Evolutionary conservation across 2,113 vertebrate species (phyloP), one percentile per base, ranked within the genome.

Genomic region (Holacanthus passer): DNA sequence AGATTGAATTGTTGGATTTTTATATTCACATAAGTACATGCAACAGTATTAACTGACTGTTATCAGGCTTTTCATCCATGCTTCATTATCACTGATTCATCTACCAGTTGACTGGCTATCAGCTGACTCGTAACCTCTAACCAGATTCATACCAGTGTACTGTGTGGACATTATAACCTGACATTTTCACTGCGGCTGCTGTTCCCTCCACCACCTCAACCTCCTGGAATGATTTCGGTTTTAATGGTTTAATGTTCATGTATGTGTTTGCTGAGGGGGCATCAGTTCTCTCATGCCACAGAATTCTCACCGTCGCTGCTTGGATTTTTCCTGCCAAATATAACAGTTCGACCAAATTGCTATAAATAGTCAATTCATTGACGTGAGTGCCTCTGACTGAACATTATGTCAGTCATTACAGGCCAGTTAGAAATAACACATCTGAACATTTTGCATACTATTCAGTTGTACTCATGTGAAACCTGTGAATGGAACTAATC

Each of bases 351-450:
- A 17, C n/a, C 17, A 53, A 39, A 75, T 24, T 20, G 20, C 45
- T 64, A 43, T 55, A 53, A 62, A 62, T 60, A 79, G 19, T 53
- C 19, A 10, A 16, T 27, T 71, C 13, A 27, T 19, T 64, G 47
- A 75, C 10, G 5, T 43, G 2, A 32, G 24, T 31, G 24, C 24
- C 48, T 45, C 50, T 66, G 58, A 52, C 45, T 39, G n/a, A 52
- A 52, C 56, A 20, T 43, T 32, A 1, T 22, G 27, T 65, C 32
- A 53, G 43, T 59, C 37, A 58, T 59, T 60, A 65, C n/a, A 52
- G 65, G 64, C 64, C 53, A 59, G 22, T 48, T 68, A 37, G 68
- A 67, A 77, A 58, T 67, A 77, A 27, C 37, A 75, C 60, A 52
- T 52, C 37, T 5, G 12, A 66, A 45, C 32, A 17, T 79, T 60